Base-by-base conservation (phyloP, 2,888 invertebrate species). In the Helicoverpa assulta region DNA sequence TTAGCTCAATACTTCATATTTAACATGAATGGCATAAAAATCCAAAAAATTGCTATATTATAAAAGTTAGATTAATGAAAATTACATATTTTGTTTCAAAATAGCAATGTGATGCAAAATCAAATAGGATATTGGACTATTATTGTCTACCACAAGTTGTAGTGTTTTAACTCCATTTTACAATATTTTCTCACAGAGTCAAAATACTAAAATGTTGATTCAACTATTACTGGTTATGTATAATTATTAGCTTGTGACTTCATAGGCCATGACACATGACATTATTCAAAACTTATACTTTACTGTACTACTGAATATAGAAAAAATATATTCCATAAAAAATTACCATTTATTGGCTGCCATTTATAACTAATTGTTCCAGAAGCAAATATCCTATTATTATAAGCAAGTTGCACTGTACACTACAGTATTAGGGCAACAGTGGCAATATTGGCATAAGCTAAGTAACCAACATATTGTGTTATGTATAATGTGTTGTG, bases 11-110 rank as follows among this genome's bases (percentile, higher is more conserved):
- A 37, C 40, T 64, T 50, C 50, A 71, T 37, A 60, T 67, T 67
- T 63, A 57, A 76, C 29, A 18, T 21, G 52, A 65, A 66, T 66
- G 55, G 47, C 57, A 67, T 61, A 16, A 63, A 67, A 57, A 53
- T 71, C 37, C 67, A 62, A 29, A 56, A 61, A 55, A 73, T 59
- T 53, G 18, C 50, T 50, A 54, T 53, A 19, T 21, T n/a, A 54
- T 54, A 33, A 52, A 37, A 56, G 43, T 53, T 18, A 47, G 21
- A 50, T 18, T 56, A 33, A 67, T 40, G 56, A 53, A 67, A 57
- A 26, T 21, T 58, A 16, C 29, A 14, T 37, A 40, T 50, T 50
- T 65, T 70, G 53, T 65, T 70, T 70, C 66, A 52, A 62, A 52
- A 33, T 51, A 53, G 26, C 12, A 33, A 43, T 2, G 40, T 53